These are phyloP conservation scores for Pyrocoelia pectoralis DNA, from an alignment of 2,888 invertebrate genomes.

Conservation along the genomic window DNA sequence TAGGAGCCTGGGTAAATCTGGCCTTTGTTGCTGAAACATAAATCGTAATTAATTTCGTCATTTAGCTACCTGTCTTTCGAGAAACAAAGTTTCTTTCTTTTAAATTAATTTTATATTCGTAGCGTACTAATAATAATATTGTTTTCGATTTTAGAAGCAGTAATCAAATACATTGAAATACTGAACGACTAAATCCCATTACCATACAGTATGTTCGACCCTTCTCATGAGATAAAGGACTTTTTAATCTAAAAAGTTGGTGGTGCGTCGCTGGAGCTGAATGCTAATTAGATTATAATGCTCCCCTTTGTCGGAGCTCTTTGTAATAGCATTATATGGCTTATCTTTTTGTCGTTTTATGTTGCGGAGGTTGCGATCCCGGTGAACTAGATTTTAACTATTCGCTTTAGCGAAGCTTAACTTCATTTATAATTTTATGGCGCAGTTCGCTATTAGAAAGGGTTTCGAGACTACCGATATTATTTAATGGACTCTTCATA, in stretches of 20 bases:
- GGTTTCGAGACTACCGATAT: too few relatives aligned
- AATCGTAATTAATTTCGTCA: background rate
- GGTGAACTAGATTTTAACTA: conserved; percentile 29
- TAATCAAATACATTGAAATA: conserved; percentile 32
- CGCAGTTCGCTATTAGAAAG: background rate
- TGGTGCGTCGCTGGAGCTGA: conserved; percentile 37
- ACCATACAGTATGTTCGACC: conserved; percentile 35
- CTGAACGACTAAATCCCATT: conserved; percentile 29
- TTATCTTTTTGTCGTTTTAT: conserved; percentile 48
- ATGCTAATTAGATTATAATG: conserved; percentile 39
- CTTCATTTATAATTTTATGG: background rate
- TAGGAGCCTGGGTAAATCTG: conserved; percentile 81
- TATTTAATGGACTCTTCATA: too few relatives aligned
- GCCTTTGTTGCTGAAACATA: conserved; percentile 82
- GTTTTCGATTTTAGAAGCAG: background rate
- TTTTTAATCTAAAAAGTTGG: conserved; percentile 38
- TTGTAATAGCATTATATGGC: conserved; percentile 55
- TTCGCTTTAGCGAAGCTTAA: conserved; percentile 1
- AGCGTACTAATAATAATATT: too few relatives aligned
- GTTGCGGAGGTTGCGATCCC: conserved; percentile 43
- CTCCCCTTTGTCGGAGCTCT: conserved; percentile 46
- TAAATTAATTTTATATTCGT: too few relatives aligned
- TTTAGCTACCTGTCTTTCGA: background rate
- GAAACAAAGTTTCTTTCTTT: too few relatives aligned
- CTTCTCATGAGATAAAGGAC: conserved; percentile 34